These are phyloP conservation scores for Campoletis sonorensis DNA, from an alignment of 1,140 invertebrate species.

Conservation along the genomic window DNA sequence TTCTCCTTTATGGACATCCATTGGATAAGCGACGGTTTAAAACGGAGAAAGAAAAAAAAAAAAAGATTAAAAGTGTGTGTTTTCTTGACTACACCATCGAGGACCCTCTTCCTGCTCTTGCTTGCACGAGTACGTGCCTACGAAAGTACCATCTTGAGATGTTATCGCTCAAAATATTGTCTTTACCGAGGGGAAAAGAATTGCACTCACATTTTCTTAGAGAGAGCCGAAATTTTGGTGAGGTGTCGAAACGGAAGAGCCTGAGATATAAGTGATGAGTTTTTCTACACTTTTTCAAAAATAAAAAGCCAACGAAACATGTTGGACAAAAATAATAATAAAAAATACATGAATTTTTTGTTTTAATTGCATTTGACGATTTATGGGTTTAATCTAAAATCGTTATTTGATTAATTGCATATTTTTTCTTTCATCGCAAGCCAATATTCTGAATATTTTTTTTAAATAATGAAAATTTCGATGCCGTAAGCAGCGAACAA, in stretches of 20 bases:
- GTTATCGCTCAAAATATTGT: conserved; percentile 69
- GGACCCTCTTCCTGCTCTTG: conserved; percentile 35
- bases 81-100: conserved; percentile 20
- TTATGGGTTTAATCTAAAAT: too few relatives aligned
- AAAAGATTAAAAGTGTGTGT: conserved; percentile 12
- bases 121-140: conserved; percentile 49
- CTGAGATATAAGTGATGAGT: not conserved
- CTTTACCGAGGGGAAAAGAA: conserved; percentile 48
- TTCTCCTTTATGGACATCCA: not conserved
- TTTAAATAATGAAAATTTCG: too few relatives aligned
- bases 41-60: not conserved
- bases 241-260: not conserved
- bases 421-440: too few relatives aligned
- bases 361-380: too few relatives aligned
- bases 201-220: not conserved
- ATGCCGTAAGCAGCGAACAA: too few relatives aligned
- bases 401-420: too few relatives aligned
- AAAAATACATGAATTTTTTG: too few relatives aligned
- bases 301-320: not conserved
- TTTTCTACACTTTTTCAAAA: not conserved
- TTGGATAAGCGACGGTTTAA: conserved; percentile 12
- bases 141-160: conserved; percentile 55
- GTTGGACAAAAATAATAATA: too few relatives aligned
- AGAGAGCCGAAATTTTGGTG: not conserved
- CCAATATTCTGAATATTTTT: too few relatives aligned